A percentile compares a stretch with the other conserved stretches of the same genome.
These are phyloP conservation scores for Nysson spinosus DNA, from an alignment of 2,888 invertebrate species.

Conservation along the genomic window DNA sequence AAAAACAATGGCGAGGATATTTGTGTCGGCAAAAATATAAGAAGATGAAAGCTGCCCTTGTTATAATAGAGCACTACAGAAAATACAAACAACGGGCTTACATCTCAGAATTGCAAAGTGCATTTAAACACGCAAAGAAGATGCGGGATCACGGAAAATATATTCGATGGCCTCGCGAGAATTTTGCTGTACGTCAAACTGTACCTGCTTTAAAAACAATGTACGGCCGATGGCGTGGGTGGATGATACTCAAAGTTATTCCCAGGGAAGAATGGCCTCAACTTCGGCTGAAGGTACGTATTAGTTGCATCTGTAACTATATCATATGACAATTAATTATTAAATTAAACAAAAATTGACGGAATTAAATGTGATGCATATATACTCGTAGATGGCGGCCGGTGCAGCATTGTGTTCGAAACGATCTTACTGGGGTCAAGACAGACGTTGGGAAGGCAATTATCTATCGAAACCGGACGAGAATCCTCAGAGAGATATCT, in stretches of 20 bases:
- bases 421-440: slow-evolving; percentile 85
- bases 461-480: slow-evolving; percentile 85
- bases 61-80: slow-evolving; percentile 90
- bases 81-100: slow-evolving; percentile 87
- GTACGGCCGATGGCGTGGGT: slow-evolving; percentile 92
- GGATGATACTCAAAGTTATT: slow-evolving; percentile 89
- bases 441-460: slow-evolving; percentile 90
- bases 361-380: too few species aligned
- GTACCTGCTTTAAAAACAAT: slow-evolving; percentile 82
- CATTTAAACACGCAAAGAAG: slow-evolving; percentile 83
- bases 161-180: slow-evolving; percentile 89
- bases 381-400: slow-evolving; percentile 81
- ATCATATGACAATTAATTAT: too few species aligned
- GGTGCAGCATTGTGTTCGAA: slow-evolving; percentile 85
- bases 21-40: slow-evolving; percentile 87
- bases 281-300: slow-evolving; percentile 83
- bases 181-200: slow-evolving; percentile 83
- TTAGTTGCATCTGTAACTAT: neutral
- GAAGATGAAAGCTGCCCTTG: slow-evolving; percentile 90
- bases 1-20: slow-evolving; percentile 95
- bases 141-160: slow-evolving; percentile 88
- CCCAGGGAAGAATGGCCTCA: slow-evolving; percentile 93
- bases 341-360: too few species aligned
- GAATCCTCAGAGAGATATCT: slow-evolving; percentile 83
- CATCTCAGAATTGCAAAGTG: slow-evolving; percentile 81